Evolutionary conservation across 2,113 vertebrate species (phyloP), one percentile per base, ranked within the genome.

Genomic region (Scolopax mira): DNA sequence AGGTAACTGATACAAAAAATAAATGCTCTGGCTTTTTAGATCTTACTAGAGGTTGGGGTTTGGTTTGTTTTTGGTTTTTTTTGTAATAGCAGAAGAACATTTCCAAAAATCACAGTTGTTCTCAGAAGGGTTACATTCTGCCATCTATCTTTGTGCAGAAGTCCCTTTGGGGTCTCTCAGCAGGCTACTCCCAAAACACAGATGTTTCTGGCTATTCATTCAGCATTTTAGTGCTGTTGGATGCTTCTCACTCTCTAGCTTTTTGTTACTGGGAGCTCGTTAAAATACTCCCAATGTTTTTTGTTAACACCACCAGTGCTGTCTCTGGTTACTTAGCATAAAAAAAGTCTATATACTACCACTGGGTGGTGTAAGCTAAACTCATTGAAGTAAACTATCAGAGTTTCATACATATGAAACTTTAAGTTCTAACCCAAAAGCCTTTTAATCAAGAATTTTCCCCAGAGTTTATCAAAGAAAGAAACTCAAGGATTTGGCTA

Each of bases 201-300:
- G 96, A 96, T 97, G 96, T 96, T 96, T 90, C 73, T 96, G 80
- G 72, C 73, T 87, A 33, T 75, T 94, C 92, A 90, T 96, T 96
- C 90, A 94, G 70, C 11, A n/a, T 28, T 88, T 84, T 62, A 82
- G 5, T 81, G 79, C 57, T 86, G 67, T 27, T 81, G 79, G 33
- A 83, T 78, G 23, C 31, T 81, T 85, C 73, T 65, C 61, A 22
- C 61, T 79, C 51, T 33, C n/a, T 31, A 71, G 67, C 18, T 84
- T 93, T 77, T 87, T 84, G 46, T 84, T 88, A 52, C n/a, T 72
- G 41, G 33, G 9, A 90, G 48, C 41, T 84, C 88, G 35, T 74
- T 74, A 86, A 95, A 88, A 85, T 58, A 91, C 18, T 42, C 41
- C 41, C 41, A 42, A 16, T 42, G 41, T 51, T 93, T 90, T 87